These are phyloP conservation scores for Uromys caudimaculatus DNA, from an alignment of 2,797 vertebrate genomes.

Conservation along the genomic window DNA sequence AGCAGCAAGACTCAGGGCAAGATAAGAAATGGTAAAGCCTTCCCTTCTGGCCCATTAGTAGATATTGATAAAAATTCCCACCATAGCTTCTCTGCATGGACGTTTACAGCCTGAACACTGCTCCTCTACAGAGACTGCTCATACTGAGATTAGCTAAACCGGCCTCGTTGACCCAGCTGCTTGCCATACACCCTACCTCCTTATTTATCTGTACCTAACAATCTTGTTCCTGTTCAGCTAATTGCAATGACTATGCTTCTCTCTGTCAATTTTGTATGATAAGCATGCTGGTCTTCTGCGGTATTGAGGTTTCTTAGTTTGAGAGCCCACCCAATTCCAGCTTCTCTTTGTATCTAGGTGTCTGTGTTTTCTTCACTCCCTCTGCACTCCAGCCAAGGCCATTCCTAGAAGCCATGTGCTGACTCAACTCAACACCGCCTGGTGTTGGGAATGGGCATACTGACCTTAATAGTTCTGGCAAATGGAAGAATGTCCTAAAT, in stretches of 20 bases:
- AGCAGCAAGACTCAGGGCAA: fast-evolving
- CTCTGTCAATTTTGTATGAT: neutral
- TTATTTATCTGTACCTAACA: neutral
- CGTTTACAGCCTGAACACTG: neutral
- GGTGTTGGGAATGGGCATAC: neutral
- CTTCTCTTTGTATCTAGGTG: neutral
- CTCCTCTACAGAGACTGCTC: neutral
- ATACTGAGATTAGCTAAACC: neutral
- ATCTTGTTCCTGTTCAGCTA: neutral
- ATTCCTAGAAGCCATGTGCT: neutral
- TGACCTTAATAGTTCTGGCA: neutral
- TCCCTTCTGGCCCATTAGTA: neutral
- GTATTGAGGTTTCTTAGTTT: neutral
- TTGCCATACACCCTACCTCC: neutral
- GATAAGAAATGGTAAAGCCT: neutral
- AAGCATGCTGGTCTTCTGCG: too few relatives aligned
- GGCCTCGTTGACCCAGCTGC: neutral
- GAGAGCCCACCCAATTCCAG: neutral
- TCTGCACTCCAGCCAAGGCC: neutral
- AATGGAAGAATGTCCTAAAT: neutral
- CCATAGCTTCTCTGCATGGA: neutral
- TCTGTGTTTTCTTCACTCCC: neutral
- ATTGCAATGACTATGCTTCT: neutral
- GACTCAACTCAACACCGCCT: neutral
- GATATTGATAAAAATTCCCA: neutral